phyloP scores from a whole-genome alignment of 2,888 invertebrate species.

The Hecatera dysodea region DNA sequence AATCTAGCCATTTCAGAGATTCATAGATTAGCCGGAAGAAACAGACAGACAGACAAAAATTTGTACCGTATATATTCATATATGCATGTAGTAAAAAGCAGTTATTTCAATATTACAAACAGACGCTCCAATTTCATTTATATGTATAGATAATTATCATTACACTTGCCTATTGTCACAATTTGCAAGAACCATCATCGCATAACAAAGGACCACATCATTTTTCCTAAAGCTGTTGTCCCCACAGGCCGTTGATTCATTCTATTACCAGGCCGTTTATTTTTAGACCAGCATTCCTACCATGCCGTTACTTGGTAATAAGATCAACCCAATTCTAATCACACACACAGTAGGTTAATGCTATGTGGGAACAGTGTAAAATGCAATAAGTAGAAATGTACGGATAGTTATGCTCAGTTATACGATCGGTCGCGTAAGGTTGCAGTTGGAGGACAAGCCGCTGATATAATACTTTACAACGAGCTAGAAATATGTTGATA shows the following conservation, averaged over 20 bases:
- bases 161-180: neutral
- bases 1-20: too few species aligned
- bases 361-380: conserved; percentile 64
- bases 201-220: neutral
- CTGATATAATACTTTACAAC: conserved; percentile 63
- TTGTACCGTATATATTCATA: too few species aligned
- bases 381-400: conserved; percentile 65
- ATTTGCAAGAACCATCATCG: neutral
- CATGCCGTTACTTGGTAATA: conserved; percentile 38
- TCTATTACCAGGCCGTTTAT: conserved; percentile 32
- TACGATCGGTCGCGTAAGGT: conserved; percentile 73
- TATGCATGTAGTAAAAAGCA: too few species aligned
- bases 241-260: conserved; percentile 8
- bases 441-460: conserved; percentile 69
- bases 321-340: conserved; percentile 57
- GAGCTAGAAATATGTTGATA: conserved; percentile 51
- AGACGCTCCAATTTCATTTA: too few species aligned
- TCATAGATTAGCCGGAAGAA: too few species aligned
- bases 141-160: neutral
- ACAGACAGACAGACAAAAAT: too few species aligned
- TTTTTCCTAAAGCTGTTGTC: neutral
- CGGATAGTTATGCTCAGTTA: conserved; percentile 56
- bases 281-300: conserved; percentile 45
- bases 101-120: too few species aligned
- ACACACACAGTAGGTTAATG: conserved; percentile 61